A percentile compares a stretch with the other conserved stretches of the same genome.
phyloP scores from a whole-genome alignment of 2,888 invertebrate genomes.

The Brenthis ino region DNA sequence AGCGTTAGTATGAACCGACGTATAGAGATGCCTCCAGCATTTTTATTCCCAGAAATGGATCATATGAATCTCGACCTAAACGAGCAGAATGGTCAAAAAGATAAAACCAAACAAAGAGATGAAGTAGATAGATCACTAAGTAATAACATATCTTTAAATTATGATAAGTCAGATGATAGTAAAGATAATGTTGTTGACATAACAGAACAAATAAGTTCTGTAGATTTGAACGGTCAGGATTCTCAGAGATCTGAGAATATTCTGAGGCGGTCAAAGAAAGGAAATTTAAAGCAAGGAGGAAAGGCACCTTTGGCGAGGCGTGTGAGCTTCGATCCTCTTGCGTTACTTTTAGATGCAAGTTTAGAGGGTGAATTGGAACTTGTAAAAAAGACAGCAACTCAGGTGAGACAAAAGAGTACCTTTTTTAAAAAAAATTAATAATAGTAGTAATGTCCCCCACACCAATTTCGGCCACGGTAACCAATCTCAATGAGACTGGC shows the following conservation, averaged over 20 bases:
- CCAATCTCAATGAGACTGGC: too few species aligned
- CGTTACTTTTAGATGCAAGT: constrained; percentile 97
- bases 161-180: constrained; percentile 68
- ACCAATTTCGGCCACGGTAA: too few species aligned
- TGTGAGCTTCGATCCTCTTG: constrained; percentile 98
- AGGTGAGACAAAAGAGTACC: constrained; percentile 74
- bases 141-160: constrained; percentile 55
- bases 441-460: neutral
- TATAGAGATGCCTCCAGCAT: constrained; percentile 92
- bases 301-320: constrained; percentile 89
- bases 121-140: constrained; percentile 71
- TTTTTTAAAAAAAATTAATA: neutral
- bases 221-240: constrained; percentile 78
- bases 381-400: constrained; percentile 96
- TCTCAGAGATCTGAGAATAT: constrained; percentile 82
- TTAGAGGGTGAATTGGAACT: constrained; percentile 98
- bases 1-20: constrained; percentile 87
- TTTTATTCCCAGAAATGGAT: constrained; percentile 90
- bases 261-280: constrained; percentile 87
- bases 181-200: constrained; percentile 72
- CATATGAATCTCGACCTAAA: constrained; percentile 79
- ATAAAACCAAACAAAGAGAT: constrained; percentile 65
- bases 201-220: constrained; percentile 76
- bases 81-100: constrained; percentile 65
- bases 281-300: constrained; percentile 89